Conservation (phyloP, 2,888 invertebrate species). For the Gastrophysa polygoni region DNA sequence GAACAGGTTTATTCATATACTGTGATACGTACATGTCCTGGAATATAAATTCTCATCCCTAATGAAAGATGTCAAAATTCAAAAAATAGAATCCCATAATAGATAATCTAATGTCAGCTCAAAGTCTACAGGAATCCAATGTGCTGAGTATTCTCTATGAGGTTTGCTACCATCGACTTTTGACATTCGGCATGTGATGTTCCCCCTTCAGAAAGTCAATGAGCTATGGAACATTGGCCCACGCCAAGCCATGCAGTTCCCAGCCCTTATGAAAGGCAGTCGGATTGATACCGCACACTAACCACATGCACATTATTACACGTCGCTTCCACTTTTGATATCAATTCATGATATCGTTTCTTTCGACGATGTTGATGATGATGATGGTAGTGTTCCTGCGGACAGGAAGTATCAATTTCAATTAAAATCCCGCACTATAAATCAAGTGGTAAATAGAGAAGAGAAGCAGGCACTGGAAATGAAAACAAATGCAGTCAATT, state of each 20-base stretch:
- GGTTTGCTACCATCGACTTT: no score
- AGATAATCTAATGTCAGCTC: no score
- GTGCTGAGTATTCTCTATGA: no score
- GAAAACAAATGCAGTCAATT: slow-evolving; percentile 57
- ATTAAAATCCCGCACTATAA: slow-evolving; percentile 56
- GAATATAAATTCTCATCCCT: no score
- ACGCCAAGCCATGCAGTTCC: background rate
- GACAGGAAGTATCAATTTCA: slow-evolving; percentile 58
- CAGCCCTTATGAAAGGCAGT: background rate
- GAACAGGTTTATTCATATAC: no score
- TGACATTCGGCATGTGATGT: no score
- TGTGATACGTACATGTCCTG: no score
- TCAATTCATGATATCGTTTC: slow-evolving; percentile 10
- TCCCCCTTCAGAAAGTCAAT: no score
- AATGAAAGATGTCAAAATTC: no score
- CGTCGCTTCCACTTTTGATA: background rate
- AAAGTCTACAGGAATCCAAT: no score
- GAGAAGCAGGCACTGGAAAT: slow-evolving; percentile 54
- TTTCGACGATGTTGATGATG: slow-evolving; percentile 25
- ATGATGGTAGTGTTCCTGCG: slow-evolving; percentile 36
- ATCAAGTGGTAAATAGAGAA: slow-evolving; percentile 57
- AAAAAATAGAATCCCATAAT: no score
- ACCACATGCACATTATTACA: background rate
- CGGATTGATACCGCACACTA: no score
- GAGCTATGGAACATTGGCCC: background rate